Conservation (phyloP, 2,888 invertebrate species). For the Sabellastarte sp. region DNA sequence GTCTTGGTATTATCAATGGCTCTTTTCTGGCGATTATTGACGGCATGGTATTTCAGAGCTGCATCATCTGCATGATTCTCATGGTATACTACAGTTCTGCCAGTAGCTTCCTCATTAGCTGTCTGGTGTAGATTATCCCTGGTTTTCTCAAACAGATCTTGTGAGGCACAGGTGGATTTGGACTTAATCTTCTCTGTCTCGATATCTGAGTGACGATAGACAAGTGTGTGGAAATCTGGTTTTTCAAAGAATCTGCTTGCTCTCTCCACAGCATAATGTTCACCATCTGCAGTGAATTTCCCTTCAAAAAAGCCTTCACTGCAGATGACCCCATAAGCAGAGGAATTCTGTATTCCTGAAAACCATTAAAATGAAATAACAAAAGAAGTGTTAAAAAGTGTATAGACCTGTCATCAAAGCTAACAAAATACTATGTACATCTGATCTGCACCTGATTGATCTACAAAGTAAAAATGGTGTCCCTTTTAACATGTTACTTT, state of each 20-base stretch:
- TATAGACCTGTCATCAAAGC: too few relatives aligned
- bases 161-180: background rate
- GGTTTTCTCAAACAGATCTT: background rate
- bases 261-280: background rate
- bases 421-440: too few relatives aligned
- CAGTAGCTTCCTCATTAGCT: background rate
- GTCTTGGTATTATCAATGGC: constrained; percentile 76
- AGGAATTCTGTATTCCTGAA: background rate
- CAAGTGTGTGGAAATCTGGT: background rate
- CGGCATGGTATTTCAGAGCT: background rate
- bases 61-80: too few relatives aligned
- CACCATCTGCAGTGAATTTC: background rate
- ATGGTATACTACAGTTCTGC: too few relatives aligned
- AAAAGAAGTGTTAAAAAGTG: too few relatives aligned
- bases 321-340: background rate
- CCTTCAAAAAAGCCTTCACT: background rate
- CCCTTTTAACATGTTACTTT: too few relatives aligned
- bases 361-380: too few relatives aligned
- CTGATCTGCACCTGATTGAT: too few relatives aligned
- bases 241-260: background rate
- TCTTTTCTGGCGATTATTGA: constrained; percentile 22
- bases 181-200: background rate
- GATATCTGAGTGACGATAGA: background rate
- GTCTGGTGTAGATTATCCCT: background rate
- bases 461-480: too few relatives aligned